Evolutionary conservation across 2,113 vertebrate species (phyloP), one percentile per base, ranked within the genome.

Genomic region (Melanerpes formicivorus): DNA sequence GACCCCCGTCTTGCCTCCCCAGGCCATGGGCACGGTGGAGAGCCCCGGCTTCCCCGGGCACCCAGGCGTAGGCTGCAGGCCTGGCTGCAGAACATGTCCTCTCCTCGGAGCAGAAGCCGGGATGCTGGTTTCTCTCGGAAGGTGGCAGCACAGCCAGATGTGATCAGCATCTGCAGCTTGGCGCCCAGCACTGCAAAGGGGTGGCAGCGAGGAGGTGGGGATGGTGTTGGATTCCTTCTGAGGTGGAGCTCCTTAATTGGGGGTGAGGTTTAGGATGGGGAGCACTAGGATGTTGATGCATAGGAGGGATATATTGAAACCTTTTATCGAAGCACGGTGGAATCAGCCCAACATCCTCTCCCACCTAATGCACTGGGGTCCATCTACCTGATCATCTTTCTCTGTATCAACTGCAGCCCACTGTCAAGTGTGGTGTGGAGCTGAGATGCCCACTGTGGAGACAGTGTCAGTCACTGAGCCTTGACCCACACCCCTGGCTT

Each of bases 81-180:
- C 62, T 3, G 67, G 46, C 69, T 50, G 46, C 25, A 46, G 62
- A 75, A 81, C 10, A 14, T 23, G 62, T 84, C 84, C 37, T 42
- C 64, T 71, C 18, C 66, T 21, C 52, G 1, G 26, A 71, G 77
- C n/a, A 52, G 21, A n/a, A 86, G 62, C 62, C 7, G 6, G 54
- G 63, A 69, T 65, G 80, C 89, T 72, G 77, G 30, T 34, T 94
- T 58, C 71, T 79, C 84, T 90, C 74, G 12, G 74, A 66, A 95
- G 87, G 78, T 82, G 89, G 93, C 95, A 95, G 95, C 84, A 87
- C 59, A 90, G 77, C 54, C 91, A 90, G 93, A 94, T 19, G 30
- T 1, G 18, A 84, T 52, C 59, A 18, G n/a, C 44, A 30, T 25
- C 58, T 7, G 50, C 84, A 44, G 78, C 62, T 23, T 6, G 18